Evolutionary conservation across 2,888 invertebrate genomes (phyloP).

Genomic region (Tetanocera ferruginea): DNA sequence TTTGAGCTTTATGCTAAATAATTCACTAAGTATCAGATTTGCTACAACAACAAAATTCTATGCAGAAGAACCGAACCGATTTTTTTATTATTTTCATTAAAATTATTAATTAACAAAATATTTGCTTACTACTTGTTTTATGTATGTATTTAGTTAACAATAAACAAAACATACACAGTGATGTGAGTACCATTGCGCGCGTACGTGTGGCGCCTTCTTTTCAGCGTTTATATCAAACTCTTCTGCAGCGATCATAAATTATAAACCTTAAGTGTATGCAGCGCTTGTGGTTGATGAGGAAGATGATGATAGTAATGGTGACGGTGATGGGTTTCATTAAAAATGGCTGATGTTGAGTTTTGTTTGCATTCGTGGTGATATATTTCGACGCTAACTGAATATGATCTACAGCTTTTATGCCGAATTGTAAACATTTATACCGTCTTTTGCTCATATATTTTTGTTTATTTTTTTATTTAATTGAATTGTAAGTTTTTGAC

Average conservation of each 20-base stretch:
- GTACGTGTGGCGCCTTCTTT: conserved; percentile 48
- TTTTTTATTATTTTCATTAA: background rate
- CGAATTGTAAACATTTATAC: background rate
- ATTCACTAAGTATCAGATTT: too few relatives aligned
- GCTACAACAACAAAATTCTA: too few relatives aligned
- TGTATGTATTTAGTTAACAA: too few relatives aligned
- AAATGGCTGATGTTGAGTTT: background rate
- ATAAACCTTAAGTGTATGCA: too few relatives aligned
- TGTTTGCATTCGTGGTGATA: conserved; percentile 44
- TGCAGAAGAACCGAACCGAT: too few relatives aligned
- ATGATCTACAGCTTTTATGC: background rate
- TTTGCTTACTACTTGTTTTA: too few relatives aligned
- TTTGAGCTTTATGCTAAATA: too few relatives aligned
- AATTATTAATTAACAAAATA: too few relatives aligned
- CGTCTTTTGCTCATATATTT: background rate
- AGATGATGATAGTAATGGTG: background rate
- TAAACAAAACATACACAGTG: background rate
- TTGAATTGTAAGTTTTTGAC: background rate
- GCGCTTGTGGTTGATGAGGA: background rate
- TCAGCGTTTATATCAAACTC: conserved; percentile 47
- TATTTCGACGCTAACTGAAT: conserved; percentile 37
- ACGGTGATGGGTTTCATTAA: background rate
- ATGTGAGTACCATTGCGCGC: background rate
- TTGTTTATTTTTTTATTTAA: background rate
- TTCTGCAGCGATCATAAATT: conserved; percentile 15